Evolutionary conservation across 2,797 vertebrate genomes (phyloP).

Genomic region (Acipenser ruthenus): DNA sequence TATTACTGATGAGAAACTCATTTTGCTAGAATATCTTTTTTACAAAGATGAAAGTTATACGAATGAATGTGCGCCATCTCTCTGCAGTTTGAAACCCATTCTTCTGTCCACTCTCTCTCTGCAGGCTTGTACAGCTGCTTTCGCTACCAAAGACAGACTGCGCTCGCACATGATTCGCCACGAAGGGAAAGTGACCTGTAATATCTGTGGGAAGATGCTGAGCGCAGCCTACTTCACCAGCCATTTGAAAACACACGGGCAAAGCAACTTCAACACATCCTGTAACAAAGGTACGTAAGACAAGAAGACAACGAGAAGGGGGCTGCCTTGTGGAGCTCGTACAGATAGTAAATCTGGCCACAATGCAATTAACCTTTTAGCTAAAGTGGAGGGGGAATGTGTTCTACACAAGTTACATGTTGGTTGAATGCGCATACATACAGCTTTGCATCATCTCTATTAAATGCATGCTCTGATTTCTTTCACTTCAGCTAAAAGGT

Average conservation of each 20-base stretch:
- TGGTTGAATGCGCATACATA: too few species aligned
- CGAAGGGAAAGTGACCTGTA: constrained; percentile 94
- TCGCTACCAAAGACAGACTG: constrained; percentile 96
- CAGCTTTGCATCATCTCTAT: too few species aligned
- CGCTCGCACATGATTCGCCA: constrained; percentile 96
- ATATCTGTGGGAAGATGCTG: constrained; percentile 96
- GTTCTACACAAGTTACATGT: too few species aligned
- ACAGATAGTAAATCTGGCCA: too few species aligned
- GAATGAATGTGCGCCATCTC: background rate
- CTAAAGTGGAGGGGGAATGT: too few species aligned
- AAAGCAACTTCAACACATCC: constrained; percentile 81
- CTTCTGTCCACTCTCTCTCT: constrained; percentile 31
- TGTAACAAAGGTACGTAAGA: constrained; percentile 83
- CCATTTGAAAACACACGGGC: constrained; percentile 94
- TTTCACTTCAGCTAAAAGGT: too few species aligned
- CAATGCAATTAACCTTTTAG: too few species aligned
- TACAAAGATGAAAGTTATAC: too few species aligned
- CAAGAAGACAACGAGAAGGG: too few species aligned
- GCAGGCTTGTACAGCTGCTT: constrained; percentile 91
- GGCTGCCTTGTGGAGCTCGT: too few species aligned
- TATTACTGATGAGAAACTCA: background rate
- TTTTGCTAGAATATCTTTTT: too few species aligned
- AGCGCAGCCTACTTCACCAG: constrained; percentile 95
- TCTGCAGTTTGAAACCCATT: constrained; percentile 45
- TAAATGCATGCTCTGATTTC: too few species aligned